Percentiles rank a stretch among this genome's conserved stretches.
phyloP scores from a whole-genome alignment of 2,113 vertebrate genomes.

The Gnathonemus longibarbis region DNA sequence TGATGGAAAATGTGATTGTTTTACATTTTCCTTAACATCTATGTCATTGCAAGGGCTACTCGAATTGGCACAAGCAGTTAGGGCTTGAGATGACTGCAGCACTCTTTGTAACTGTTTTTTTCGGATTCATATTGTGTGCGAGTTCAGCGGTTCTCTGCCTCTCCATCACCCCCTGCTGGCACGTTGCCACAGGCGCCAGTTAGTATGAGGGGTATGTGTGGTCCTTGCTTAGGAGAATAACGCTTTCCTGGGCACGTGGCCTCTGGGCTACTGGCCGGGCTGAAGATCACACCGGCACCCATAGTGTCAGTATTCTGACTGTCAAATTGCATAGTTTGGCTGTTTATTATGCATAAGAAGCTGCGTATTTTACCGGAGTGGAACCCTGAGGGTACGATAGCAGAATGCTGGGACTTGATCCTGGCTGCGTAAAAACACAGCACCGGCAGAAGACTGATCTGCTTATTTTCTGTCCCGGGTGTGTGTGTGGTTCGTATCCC shows the following conservation, averaged over 20 bases:
- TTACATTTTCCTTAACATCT: not conserved
- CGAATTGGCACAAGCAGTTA: not conserved
- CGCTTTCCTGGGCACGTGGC: not conserved
- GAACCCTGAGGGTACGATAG: not conserved
- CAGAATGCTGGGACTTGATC: not conserved
- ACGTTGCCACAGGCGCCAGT: not conserved
- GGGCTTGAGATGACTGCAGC: not conserved
- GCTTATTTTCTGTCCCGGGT: not conserved
- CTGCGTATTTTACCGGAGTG: not conserved
- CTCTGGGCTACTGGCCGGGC: not conserved
- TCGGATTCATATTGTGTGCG: not conserved
- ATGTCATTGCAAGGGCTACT: not conserved
- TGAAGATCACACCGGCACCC: not conserved
- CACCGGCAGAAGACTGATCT: not conserved
- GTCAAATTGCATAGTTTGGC: not conserved
- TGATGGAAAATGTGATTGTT: not conserved
- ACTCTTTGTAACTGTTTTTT: not conserved
- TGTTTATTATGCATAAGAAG: not conserved
- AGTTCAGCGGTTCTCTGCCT: not conserved
- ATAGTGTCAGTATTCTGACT: not conserved
- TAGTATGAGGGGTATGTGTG: not conserved
- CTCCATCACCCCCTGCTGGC: not conserved
- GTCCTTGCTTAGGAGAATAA: not conserved
- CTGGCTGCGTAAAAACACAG: not conserved
- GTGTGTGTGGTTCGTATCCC: not conserved